Conservation (phyloP, 2,888 invertebrate genomes). For the Pachydiplax longipennis region DNA sequence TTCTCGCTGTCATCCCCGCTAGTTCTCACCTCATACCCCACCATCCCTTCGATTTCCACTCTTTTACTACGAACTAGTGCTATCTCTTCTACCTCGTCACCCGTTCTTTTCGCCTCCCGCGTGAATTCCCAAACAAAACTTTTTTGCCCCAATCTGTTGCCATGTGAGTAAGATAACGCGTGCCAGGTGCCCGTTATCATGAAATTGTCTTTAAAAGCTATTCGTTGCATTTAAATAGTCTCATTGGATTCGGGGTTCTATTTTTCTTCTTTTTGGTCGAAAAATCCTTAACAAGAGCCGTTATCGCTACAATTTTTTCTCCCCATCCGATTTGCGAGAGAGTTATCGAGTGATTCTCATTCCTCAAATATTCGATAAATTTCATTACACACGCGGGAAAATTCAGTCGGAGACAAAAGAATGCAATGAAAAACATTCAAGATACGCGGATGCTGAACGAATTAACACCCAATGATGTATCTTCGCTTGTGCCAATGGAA, state of each 20-base stretch:
- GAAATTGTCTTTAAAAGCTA: background rate
- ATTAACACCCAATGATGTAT: too few relatives aligned
- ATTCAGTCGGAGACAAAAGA: too few relatives aligned
- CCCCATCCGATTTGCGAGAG: background rate
- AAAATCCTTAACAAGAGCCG: too few relatives aligned
- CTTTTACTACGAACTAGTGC: background rate
- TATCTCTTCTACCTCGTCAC: background rate
- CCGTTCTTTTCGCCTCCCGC: background rate
- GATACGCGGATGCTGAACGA: too few relatives aligned
- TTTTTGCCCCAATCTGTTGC: background rate
- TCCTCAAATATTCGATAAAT: too few relatives aligned
- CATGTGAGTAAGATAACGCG: background rate
- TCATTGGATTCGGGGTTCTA: background rate
- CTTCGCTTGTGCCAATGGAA: too few relatives aligned
- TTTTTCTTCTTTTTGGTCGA: too few relatives aligned
- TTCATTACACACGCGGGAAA: too few relatives aligned
- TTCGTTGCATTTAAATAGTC: background rate
- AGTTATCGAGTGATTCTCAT: too few relatives aligned
- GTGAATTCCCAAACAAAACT: background rate
- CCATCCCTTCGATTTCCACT: background rate
- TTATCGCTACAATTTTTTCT: background rate
- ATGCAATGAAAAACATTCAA: too few relatives aligned
- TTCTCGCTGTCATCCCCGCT: too few relatives aligned
- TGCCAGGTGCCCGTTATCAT: background rate
- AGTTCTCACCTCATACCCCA: too few relatives aligned